Percentiles rank a stretch among this genome's conserved stretches.
phyloP scores from a whole-genome alignment of 1,140 invertebrate genomes.

The Drosophila insularis region DNA sequence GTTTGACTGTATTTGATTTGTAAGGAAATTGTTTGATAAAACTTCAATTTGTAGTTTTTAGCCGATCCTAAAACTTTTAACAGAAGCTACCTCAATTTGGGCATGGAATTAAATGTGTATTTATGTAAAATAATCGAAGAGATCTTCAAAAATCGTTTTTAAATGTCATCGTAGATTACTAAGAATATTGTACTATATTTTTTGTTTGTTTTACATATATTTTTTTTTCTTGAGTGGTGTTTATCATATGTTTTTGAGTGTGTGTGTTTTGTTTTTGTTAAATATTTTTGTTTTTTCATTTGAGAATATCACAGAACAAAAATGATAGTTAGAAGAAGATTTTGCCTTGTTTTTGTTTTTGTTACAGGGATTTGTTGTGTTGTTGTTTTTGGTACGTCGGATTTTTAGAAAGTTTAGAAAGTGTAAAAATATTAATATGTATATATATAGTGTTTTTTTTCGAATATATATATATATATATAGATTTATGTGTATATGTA shows the following conservation, averaged over 20 bases:
- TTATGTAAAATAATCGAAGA: neutral
- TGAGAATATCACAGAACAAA: slow-evolving; percentile 80
- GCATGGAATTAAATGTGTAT: neutral
- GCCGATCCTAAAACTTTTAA: no score
- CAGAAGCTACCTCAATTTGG: no score
- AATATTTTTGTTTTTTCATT: slow-evolving; percentile 72
- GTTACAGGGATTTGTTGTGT: slow-evolving; percentile 1
- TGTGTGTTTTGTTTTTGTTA: slow-evolving; percentile 18
- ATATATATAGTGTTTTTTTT: slow-evolving; percentile 6
- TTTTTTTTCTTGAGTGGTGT: neutral
- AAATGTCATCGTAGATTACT: neutral
- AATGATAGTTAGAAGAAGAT: slow-evolving; percentile 71
- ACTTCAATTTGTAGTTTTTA: no score
- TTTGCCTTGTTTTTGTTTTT: slow-evolving; percentile 16
- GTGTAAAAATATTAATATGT: slow-evolving; percentile 67
- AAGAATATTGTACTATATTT: slow-evolving; percentile 13
- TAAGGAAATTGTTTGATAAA: no score
- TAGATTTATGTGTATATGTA: slow-evolving; percentile 50
- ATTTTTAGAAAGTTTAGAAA: slow-evolving; percentile 56
- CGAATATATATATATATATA: slow-evolving; percentile 41
- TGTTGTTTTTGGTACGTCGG: slow-evolving; percentile 27
- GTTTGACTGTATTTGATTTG: no score
- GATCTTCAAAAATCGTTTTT: neutral
- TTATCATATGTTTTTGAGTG: slow-evolving; percentile 5
- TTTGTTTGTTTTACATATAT: neutral